Base-by-base conservation (phyloP, 1,140 invertebrate species). In the Drosophila lini region DNA sequence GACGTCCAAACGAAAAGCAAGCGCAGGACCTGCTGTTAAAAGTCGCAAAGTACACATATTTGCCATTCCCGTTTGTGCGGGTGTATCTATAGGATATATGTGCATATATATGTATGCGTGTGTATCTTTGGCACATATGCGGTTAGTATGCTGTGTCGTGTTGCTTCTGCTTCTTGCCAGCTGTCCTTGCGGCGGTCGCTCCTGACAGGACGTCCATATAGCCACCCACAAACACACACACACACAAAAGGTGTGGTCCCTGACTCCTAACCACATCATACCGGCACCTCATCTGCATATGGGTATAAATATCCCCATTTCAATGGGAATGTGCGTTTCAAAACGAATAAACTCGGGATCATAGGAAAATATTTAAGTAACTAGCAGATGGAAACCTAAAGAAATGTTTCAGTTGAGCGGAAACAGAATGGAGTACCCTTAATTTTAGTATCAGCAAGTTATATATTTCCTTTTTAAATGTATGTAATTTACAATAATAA, bases 31-130 rank as follows among this genome's bases (percentile, higher is more conserved):
- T 67, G 25, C 80, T 74, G 61, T 68, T 67, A 65, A 77, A 78
- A 78, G 67, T 78, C 45, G 63, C 48, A 60, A 61, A 44, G 34
- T 34, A 42, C 47, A 82, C 80, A 78, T 74, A 81, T 81, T 81
- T 81, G 61, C 65, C 52, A 80, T 69, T 40, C 41, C n/a, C 48
- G 52, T 38, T 56, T 44, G 50, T 19, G 16, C 22, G 19, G 25
- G 50, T 16, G 42, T 73, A 22, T 44, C 44, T 45, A 25, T 45
- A 10, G 31, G 42, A 45, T 38, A 53, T n/a, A 22, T 15, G 8
- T 31, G n/a, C 10, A 8, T 16, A 34, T 32, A 8, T 16, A 34
- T 32, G 53, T 31, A 11, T 50, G 28, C 13, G n/a, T 58, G 32
- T 70, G 58, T 42, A 34, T 64, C 44, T 81, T 50, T 59, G 44